A percentile compares a stretch with the other conserved stretches of the same genome.
Evolutionary conservation across 2,113 vertebrate genomes (phyloP).

Genomic region (Steatornis caripensis): DNA sequence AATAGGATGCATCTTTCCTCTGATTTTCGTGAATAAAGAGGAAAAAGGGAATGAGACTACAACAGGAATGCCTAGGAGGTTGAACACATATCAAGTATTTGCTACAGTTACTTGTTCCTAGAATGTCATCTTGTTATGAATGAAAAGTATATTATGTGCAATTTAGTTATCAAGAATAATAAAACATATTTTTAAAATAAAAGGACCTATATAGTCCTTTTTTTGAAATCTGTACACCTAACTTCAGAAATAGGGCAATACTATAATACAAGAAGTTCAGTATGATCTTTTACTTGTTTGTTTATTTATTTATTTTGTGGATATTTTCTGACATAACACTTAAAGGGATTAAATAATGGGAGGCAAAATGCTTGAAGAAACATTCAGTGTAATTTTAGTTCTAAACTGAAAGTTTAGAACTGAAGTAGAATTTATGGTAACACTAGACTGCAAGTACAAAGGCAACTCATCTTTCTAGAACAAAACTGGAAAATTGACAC

Average conservation of each 20-base stretch:
- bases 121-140: background rate
- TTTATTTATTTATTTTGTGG: background rate
- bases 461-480: background rate
- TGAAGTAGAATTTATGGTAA: background rate
- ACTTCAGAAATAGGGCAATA: background rate
- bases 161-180: background rate
- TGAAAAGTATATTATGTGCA: background rate
- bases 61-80: background rate
- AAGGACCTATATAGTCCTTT: background rate
- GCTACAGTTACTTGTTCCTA: background rate
- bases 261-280: background rate
- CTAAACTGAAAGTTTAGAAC: background rate
- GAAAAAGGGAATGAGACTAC: background rate
- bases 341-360: background rate
- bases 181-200: background rate
- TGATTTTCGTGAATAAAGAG: background rate
- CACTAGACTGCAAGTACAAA: background rate
- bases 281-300: background rate
- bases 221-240: background rate
- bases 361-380: background rate
- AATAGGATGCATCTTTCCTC: background rate
- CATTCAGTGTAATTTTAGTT: background rate
- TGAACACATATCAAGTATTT: background rate
- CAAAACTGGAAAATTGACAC: background rate
- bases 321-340: background rate